Evolutionary conservation across 2,113 vertebrate genomes (phyloP).

Genomic region (Tragelaphus scriptus): DNA sequence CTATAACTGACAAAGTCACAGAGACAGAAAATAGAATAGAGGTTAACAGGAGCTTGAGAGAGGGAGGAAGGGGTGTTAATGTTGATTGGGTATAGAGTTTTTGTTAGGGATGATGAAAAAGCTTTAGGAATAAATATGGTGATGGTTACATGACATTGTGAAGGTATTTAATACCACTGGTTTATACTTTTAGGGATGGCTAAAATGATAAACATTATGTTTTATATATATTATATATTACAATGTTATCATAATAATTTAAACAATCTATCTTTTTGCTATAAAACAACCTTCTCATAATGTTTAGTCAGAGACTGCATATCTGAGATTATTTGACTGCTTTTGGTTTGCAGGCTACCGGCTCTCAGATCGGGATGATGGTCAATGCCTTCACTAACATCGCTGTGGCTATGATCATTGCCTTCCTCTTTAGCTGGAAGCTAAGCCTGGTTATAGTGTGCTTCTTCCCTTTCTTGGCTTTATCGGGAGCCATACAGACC

Average conservation of each 20-base stretch:
- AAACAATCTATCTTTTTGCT: background rate
- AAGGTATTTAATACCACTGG: background rate
- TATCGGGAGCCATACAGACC: slow-evolving; percentile 93
- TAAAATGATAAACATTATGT: background rate
- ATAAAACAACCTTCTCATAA: background rate
- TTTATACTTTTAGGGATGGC: background rate
- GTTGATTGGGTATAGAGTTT: background rate
- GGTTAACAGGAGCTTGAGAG: background rate
- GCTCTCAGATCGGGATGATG: slow-evolving; percentile 97
- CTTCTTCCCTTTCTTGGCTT: slow-evolving; percentile 96
- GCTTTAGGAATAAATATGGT: background rate
- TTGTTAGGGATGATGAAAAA: background rate
- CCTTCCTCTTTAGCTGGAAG: slow-evolving; percentile 98
- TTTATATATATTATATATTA: background rate
- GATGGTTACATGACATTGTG: background rate
- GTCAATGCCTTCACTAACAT: slow-evolving; percentile 93
- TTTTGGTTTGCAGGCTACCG: slow-evolving; percentile 87
- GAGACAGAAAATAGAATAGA: background rate
- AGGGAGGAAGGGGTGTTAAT: background rate
- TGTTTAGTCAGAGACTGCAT: background rate
- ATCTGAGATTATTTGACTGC: slow-evolving; percentile 6
- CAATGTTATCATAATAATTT: background rate
- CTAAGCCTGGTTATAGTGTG: slow-evolving; percentile 92
- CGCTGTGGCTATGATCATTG: slow-evolving; percentile 89
- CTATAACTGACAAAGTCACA: background rate